Conservation (phyloP, 2,888 invertebrate genomes). For the Panorpa germanica region DNA sequence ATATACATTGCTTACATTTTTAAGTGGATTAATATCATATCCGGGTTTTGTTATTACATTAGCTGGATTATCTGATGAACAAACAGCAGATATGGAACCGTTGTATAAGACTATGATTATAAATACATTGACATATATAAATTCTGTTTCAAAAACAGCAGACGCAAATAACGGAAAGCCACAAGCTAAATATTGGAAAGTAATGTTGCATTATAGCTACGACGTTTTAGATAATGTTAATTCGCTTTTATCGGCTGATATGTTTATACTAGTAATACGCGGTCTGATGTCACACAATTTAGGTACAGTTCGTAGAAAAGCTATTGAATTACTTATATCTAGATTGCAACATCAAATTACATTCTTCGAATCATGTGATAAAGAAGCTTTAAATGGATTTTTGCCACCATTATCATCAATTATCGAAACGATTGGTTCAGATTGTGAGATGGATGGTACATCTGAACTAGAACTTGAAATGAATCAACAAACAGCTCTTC, state of each 20-base stretch:
- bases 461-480: conserved; percentile 37
- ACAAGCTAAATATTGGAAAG: conserved; percentile 62
- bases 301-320: conserved; percentile 52
- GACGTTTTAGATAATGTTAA: conserved; percentile 67
- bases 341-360: conserved; percentile 53
- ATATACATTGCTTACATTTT: conserved; percentile 56
- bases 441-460: conserved; percentile 20
- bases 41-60: conserved; percentile 47
- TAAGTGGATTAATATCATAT: conserved; percentile 47
- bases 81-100: conserved; percentile 31
- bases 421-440: conserved; percentile 29
- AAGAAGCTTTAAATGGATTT: conserved; percentile 32
- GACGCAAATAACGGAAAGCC: conserved; percentile 37
- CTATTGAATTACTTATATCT: conserved; percentile 68
- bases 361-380: conserved; percentile 33
- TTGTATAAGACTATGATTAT: conserved; percentile 52
- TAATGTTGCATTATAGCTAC: conserved; percentile 57
- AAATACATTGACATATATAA: conserved; percentile 44
- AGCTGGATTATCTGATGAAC: conserved; percentile 28
- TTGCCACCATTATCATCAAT: conserved; percentile 40
- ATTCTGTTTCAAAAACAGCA: conserved; percentile 38
- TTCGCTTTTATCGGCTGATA: conserved; percentile 53
- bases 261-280: conserved; percentile 62
- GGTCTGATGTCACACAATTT: conserved; percentile 53
- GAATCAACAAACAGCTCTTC: conserved; percentile 64